Evolutionary conservation across 1,140 invertebrate genomes (phyloP).

Genomic region (Lepidurus packardi): DNA sequence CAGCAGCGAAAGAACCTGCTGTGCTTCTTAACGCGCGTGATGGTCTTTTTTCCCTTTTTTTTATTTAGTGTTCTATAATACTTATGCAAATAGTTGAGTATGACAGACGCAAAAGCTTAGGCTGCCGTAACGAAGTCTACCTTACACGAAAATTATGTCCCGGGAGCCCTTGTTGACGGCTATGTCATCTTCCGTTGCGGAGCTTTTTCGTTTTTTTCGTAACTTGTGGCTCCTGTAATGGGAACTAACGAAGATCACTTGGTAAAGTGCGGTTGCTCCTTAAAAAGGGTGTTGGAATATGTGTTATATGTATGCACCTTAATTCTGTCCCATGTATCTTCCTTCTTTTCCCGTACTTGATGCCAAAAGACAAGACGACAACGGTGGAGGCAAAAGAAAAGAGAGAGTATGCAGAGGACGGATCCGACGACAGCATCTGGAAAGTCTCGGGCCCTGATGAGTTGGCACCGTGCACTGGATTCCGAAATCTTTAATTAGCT

Average conservation of each 20-base stretch:
- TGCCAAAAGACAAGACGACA: not conserved
- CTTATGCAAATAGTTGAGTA: not conserved
- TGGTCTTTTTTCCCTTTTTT: not conserved
- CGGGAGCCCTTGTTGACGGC: not conserved
- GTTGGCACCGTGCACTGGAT: conserved; percentile 1
- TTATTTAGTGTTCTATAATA: not conserved
- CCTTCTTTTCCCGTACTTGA: not conserved
- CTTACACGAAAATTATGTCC: conserved; percentile 11
- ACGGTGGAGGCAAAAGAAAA: not conserved
- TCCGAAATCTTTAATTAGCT: conserved; percentile 19
- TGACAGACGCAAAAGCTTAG: not conserved
- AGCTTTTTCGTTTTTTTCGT: not conserved
- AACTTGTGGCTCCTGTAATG: conserved; percentile 5
- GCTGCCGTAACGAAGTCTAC: not conserved
- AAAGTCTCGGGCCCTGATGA: conserved; percentile 13
- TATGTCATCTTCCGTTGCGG: conserved; percentile 9
- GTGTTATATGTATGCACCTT: conserved; percentile 7
- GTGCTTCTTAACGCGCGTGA: not conserved
- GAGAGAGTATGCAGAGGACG: not conserved
- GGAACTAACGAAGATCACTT: conserved; percentile 14
- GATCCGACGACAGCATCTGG: conserved; percentile 20
- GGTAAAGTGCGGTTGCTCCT: conserved; percentile 2
- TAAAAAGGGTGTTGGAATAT: conserved; percentile 10
- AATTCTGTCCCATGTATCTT: no score
- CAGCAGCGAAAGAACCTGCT: not conserved